Evolutionary conservation across 2,888 invertebrate genomes (phyloP).

Genomic region (Caenorhabditis uteleia): DNA sequence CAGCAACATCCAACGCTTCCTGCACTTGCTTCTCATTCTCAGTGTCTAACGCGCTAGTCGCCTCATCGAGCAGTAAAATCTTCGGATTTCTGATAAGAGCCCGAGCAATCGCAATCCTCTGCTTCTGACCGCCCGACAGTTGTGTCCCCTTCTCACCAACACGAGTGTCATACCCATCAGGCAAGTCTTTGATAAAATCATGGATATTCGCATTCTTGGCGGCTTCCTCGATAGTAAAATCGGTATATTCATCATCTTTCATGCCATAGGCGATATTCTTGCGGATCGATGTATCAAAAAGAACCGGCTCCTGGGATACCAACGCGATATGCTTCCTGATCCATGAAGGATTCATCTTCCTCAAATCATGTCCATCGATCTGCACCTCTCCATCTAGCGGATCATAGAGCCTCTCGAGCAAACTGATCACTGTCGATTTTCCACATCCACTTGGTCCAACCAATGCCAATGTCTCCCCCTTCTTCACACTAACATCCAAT

Average conservation of each 20-base stretch:
- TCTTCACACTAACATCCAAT: constrained; percentile 16
- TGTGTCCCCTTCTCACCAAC: constrained; percentile 71
- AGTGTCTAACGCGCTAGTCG: constrained; percentile 71
- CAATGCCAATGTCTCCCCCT: too few species aligned
- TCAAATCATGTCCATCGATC: constrained; percentile 67
- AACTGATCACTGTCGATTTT: too few species aligned
- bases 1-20: constrained; percentile 74
- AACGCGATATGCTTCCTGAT: constrained; percentile 69
- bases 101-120: constrained; percentile 71
- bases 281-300: constrained; percentile 70
- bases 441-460: too few species aligned
- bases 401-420: too few species aligned
- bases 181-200: too few species aligned
- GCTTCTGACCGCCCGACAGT: constrained; percentile 72
- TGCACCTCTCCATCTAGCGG: too few species aligned
- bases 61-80: constrained; percentile 69
- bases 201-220: too few species aligned
- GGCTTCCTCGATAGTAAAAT: constrained; percentile 60
- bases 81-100: constrained; percentile 71
- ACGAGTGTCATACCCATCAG: constrained; percentile 69
- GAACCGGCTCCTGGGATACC: constrained; percentile 70
- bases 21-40: constrained; percentile 73
- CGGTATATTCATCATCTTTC: constrained; percentile 1
- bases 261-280: constrained; percentile 14
- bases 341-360: constrained; percentile 44